A percentile compares a stretch with the other conserved stretches of the same genome.
These are phyloP conservation scores for Thereva unica DNA, from an alignment of 2,888 invertebrate genomes.

Conservation along the genomic window DNA sequence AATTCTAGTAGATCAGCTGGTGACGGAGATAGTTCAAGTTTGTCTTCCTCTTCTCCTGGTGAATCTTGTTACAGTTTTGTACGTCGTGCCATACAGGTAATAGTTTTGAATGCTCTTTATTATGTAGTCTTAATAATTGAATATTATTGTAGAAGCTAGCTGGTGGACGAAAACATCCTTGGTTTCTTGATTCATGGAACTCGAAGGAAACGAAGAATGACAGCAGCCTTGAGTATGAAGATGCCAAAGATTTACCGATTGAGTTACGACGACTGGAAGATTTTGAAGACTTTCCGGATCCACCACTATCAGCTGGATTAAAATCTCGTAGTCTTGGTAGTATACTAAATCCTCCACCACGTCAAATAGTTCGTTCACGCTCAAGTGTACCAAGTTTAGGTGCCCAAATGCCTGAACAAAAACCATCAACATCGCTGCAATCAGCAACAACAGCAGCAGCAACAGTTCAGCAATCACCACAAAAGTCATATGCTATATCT, in stretches of 20 bases:
- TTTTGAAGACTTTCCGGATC: slow-evolving; percentile 63
- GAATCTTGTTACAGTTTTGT: slow-evolving; percentile 95
- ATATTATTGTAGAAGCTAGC: slow-evolving; percentile 68
- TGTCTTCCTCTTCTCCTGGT: slow-evolving; percentile 80
- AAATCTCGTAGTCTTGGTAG: slow-evolving; percentile 86
- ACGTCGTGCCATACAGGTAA: slow-evolving; percentile 76
- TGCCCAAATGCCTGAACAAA: slow-evolving; percentile 47
- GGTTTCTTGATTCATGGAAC: slow-evolving; percentile 84
- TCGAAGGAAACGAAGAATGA: slow-evolving; percentile 62
- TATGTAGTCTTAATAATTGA: not conserved
- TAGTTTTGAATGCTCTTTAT: slow-evolving; percentile 2
- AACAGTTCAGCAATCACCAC: slow-evolving; percentile 9
- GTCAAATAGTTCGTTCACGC: slow-evolving; percentile 72
- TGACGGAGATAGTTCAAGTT: slow-evolving; percentile 76
- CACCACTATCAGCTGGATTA: slow-evolving; percentile 65
- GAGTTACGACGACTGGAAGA: slow-evolving; percentile 82
- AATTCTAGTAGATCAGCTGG: slow-evolving; percentile 66
- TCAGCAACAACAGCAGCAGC: slow-evolving; percentile 38
- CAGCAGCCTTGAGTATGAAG: slow-evolving; percentile 65
- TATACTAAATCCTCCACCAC: slow-evolving; percentile 75
- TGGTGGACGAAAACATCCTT: slow-evolving; percentile 70
- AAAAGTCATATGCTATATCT: slow-evolving; percentile 6
- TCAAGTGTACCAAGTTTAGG: slow-evolving; percentile 75
- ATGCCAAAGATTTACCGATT: slow-evolving; percentile 81
- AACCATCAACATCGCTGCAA: slow-evolving; percentile 30